Conservation (phyloP, 2,888 invertebrate genomes). For the Tinea pellionella region DNA sequence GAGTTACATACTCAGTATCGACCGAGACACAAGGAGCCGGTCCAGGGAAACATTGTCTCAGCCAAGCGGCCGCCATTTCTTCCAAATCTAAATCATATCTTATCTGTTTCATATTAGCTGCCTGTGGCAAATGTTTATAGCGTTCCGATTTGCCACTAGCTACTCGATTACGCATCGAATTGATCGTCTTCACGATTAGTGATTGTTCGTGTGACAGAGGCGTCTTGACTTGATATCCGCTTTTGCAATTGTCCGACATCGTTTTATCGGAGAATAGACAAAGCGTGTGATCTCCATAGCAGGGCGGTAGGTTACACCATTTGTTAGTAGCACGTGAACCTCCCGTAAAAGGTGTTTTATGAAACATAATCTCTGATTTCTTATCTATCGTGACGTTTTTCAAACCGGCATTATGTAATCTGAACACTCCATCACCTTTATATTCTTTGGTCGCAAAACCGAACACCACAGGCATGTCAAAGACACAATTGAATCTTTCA, state of each 20-base stretch:
- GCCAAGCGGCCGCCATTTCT: slow-evolving; percentile 46
- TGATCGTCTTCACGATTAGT: slow-evolving; percentile 43
- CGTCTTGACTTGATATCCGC: slow-evolving; percentile 29
- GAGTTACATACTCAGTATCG: slow-evolving; percentile 37
- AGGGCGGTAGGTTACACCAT: slow-evolving; percentile 50
- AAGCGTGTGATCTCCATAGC: slow-evolving; percentile 56
- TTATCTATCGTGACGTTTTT: slow-evolving; percentile 28
- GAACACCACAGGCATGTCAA: slow-evolving; percentile 47
- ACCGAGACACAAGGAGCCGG: slow-evolving; percentile 49
- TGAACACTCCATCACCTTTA: slow-evolving; percentile 32
- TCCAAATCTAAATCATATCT: slow-evolving; percentile 51
- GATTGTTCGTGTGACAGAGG: slow-evolving; percentile 36
- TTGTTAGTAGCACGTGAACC: slow-evolving; percentile 28
- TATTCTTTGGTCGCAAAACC: slow-evolving; percentile 30
- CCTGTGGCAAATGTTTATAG: slow-evolving; percentile 44
- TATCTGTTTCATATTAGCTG: slow-evolving; percentile 53
- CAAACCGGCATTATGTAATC: slow-evolving; percentile 29
- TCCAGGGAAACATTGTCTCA: slow-evolving; percentile 52
- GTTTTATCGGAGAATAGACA: slow-evolving; percentile 37
- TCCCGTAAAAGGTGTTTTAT: not conserved
- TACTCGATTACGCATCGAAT: slow-evolving; percentile 54
- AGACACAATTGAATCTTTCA: slow-evolving; percentile 42
- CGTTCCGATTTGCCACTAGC: slow-evolving; percentile 33
- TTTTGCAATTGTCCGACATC: slow-evolving; percentile 37
- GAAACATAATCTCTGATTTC: not conserved